Base-by-base conservation (phyloP, 2,113 vertebrate species). In the Coptodon bakossiorum region DNA sequence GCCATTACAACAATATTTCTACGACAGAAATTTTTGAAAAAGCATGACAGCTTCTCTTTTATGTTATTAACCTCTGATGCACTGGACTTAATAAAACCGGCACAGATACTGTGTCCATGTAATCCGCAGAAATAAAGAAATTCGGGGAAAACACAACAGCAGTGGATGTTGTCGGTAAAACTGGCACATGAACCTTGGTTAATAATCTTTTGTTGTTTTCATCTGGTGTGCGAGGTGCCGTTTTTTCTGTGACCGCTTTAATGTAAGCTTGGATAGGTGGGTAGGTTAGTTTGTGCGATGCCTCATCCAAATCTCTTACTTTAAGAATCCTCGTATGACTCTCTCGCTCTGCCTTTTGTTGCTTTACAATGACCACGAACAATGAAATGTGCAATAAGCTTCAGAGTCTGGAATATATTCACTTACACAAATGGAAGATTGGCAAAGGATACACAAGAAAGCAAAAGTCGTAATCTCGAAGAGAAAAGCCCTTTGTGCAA, bases 401-500 rank as follows among this genome's bases (percentile, higher is more conserved):
- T 81, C 43, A 5, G 57, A 88, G n/a, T 27, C 84, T 82, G 17
- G 54, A 89, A 93, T 84, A 76, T 34, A 91, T 90, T 91, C 83
- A 87, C 81, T 81, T 36, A 78, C 76, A 90, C 80, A 89, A 93
- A 89, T 81, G 59, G 61, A 61, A 90, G 53, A 71, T 81, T 92
- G 90, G 86, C 79, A 93, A 86, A 80, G 76, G 66, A 71, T 88
- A 68, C 84, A 82, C 52, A 87, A 79, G 61, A 86, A 91, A 87
- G 88, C 85, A 52, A 66, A 57, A 83, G 29, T 17, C 82, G 85
- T 88, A 90, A 92, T 93, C 86, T 92, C 76, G 2, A 8, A 52
- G 80, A 86, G 90, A 90, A 88, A 91, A 84, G 61, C 68, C 79
- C 83, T 90, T 92, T 90, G 86, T 88, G 73, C 14, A 2, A 71